Evolutionary conservation across 2,113 vertebrate genomes (phyloP), one percentile per base, ranked within the genome.

Genomic region (Heterochromis multidens): DNA sequence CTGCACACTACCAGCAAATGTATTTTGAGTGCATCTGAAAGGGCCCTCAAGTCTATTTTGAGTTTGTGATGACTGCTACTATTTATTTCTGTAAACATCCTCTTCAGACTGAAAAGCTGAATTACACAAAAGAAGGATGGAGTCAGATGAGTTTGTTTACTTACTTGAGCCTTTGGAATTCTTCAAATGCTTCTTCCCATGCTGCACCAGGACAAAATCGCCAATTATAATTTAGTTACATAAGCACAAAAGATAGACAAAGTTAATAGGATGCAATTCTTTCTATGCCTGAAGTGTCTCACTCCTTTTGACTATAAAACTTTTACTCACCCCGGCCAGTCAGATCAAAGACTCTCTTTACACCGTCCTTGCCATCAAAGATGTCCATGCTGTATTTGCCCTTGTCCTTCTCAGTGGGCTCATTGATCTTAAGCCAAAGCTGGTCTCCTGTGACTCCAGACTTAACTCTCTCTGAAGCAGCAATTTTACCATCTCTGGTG

Each of bases 121-220:
- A n/a, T 77, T 63, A 85, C 59, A 79, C 77, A 89, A 88, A 77
- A 70, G n/a, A 52, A 57, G 17, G 35, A 59, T 40, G 10, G 8
- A 52, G 52, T 58, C 74, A 62, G 43, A 83, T 60, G 40, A 57
- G 37, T 87, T 91, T 78, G 49, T 89, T 81, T 79, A 98, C 99
- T 98, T 97, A 99, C 99, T 99, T 99, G 87, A 99, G 95, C 92
- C 97, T 98, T 95, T 99, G 97, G 97, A 99, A 99, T 95, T 99
- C 98, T 57, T 97, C 97, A 96, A 96, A 98, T 61, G 99, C 99
- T 77, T 98, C 97, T 37, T 99, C 97, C 95, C 97, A 99, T 8
- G 95, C 99, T 99, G 94, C 87, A 87, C 62, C 92, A 91, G 88
- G 31, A 79, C 19, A 65, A 83, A n/a, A 43, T 25, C 6, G 81